These are phyloP conservation scores for Sebastes nivosus DNA, from an alignment of 2,797 vertebrate species.

Conservation along the genomic window DNA sequence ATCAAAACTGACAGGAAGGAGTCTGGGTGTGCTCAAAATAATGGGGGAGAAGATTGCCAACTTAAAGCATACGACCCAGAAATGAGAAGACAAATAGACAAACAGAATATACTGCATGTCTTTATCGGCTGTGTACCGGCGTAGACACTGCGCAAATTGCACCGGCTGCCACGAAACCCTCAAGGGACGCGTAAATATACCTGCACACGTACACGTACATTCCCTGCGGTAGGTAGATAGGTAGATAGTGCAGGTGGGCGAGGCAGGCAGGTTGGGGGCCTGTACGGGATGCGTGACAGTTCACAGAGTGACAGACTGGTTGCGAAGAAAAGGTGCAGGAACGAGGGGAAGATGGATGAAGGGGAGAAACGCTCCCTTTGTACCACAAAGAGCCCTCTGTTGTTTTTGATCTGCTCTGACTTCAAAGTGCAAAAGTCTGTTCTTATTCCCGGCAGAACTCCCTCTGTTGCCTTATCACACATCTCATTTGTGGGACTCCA, in stretches of 20 bases:
- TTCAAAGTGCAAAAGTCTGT: constrained; percentile 80
- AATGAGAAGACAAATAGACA: constrained; percentile 55
- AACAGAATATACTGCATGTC: constrained; percentile 23
- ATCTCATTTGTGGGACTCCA: constrained; percentile 76
- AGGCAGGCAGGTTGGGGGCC: constrained; percentile 43
- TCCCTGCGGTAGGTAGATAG: constrained; percentile 36
- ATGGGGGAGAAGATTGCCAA: constrained; percentile 34
- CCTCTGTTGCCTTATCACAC: constrained; percentile 76
- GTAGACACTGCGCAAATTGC: constrained; percentile 31
- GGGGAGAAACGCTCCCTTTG: constrained; percentile 73
- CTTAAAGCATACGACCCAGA: constrained; percentile 42
- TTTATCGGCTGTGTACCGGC: constrained; percentile 40
- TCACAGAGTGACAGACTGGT: constrained; percentile 62
- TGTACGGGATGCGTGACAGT: constrained; percentile 52
- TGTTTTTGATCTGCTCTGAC: constrained; percentile 77
- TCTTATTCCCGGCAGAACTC: constrained; percentile 73
- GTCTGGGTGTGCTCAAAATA: constrained; percentile 40
- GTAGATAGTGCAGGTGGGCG: constrained; percentile 31
- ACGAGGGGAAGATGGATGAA: constrained; percentile 68
- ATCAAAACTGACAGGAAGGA: constrained; percentile 47
- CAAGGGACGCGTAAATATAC: constrained; percentile 2
- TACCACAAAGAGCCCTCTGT: constrained; percentile 76
- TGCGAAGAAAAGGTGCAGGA: constrained; percentile 63
- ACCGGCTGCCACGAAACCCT: constrained; percentile 30
- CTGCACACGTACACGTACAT: not conserved